phyloP scores from a whole-genome alignment of 2,797 vertebrate species.

The Ptychadena robeensis region DNA sequence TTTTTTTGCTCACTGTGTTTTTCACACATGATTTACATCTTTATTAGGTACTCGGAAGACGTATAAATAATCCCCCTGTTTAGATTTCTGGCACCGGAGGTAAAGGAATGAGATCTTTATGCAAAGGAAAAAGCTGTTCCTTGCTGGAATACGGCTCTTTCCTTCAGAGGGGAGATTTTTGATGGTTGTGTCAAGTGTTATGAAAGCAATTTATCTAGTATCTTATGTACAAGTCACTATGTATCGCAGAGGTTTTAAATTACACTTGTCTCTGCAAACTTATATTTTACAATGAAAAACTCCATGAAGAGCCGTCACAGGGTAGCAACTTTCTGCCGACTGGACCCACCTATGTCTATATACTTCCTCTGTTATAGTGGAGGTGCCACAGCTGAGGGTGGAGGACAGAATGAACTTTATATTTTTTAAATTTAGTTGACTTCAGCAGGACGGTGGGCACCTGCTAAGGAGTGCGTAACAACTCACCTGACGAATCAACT shows the following conservation, averaged over 20 bases:
- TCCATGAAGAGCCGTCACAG: background rate
- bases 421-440: too few species aligned
- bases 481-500: too few species aligned
- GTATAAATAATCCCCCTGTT: slow-evolving; percentile 67
- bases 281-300: background rate
- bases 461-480: too few species aligned
- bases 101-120: slow-evolving; percentile 63
- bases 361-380: too few species aligned
- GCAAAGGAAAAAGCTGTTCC: slow-evolving; percentile 28
- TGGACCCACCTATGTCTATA: too few species aligned
- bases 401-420: too few species aligned
- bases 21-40: slow-evolving; percentile 69
- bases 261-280: background rate
- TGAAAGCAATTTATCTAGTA: background rate
- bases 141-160: background rate
- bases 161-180: background rate
- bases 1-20: slow-evolving; percentile 24
- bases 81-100: slow-evolving; percentile 66
- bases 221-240: background rate
- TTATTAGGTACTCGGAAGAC: slow-evolving; percentile 68
- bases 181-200: background rate
- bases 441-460: too few species aligned
- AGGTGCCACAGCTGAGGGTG: too few species aligned
- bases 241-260: background rate
- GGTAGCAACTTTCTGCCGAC: too few species aligned